phyloP scores from a whole-genome alignment of 1,140 invertebrate genomes.

The Hyles vespertilio region DNA sequence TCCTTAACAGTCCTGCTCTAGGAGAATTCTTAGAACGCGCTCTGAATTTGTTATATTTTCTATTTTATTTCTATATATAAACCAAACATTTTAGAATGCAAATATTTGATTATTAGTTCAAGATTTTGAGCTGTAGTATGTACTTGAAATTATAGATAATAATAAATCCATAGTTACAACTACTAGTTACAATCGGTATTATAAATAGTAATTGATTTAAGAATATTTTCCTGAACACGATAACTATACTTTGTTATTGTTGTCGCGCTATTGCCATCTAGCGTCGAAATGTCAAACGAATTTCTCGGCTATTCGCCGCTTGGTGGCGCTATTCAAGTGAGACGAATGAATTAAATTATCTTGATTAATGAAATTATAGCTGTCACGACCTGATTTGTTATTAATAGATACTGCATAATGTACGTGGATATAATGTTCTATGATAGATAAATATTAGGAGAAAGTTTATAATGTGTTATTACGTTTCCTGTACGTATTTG shows the following conservation, averaged over 20 bases:
- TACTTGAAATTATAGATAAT: not conserved
- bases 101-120: not conserved
- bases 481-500: too few relatives aligned
- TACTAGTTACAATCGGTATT: too few relatives aligned
- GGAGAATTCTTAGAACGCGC: constrained; percentile 39
- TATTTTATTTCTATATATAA: not conserved
- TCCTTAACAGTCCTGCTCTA: constrained; percentile 12
- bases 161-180: too few relatives aligned
- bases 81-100: not conserved
- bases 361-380: too few relatives aligned
- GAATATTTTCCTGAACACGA: not conserved
- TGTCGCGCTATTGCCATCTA: constrained; percentile 38
- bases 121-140: not conserved
- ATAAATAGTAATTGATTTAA: constrained; percentile 7
- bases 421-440: too few relatives aligned
- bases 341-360: not conserved
- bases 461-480: too few relatives aligned
- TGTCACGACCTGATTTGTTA: too few relatives aligned
- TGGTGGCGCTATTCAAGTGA: constrained; percentile 40
- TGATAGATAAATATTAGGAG: too few relatives aligned
- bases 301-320: constrained; percentile 37
- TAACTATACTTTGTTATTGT: not conserved
- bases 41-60: constrained; percentile 9
- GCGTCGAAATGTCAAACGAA: constrained; percentile 28
- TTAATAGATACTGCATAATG: too few relatives aligned